These are phyloP conservation scores for Drosophila monieri DNA, from an alignment of 2,888 invertebrate species.

Conservation along the genomic window DNA sequence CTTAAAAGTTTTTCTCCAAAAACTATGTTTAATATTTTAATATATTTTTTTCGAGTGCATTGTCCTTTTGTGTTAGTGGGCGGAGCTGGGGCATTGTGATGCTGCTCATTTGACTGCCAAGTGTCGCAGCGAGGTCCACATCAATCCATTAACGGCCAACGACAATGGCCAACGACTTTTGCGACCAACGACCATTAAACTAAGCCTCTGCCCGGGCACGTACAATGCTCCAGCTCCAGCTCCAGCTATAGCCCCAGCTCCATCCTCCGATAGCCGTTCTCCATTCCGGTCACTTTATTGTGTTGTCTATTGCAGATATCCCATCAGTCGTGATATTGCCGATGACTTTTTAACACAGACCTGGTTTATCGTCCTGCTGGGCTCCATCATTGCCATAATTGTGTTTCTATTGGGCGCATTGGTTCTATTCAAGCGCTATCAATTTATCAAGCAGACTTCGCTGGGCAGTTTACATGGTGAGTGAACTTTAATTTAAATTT, in stretches of 20 bases:
- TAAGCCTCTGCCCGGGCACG: constrained; percentile 69
- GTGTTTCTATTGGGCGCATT: constrained; percentile 92
- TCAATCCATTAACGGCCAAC: constrained; percentile 80
- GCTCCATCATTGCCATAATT: constrained; percentile 93
- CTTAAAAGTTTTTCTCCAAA: no score
- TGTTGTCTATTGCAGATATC: constrained; percentile 80
- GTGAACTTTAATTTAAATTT: constrained; percentile 61
- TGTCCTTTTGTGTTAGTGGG: constrained; percentile 13
- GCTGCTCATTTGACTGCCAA: constrained; percentile 73
- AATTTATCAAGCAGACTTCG: constrained; percentile 89
- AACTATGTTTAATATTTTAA: no score
- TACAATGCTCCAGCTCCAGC: constrained; percentile 46
- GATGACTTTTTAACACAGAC: constrained; percentile 93
- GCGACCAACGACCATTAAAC: constrained; percentile 70
- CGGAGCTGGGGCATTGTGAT: constrained; percentile 47
- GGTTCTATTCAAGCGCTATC: constrained; percentile 89
- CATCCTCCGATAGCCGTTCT: constrained; percentile 49
- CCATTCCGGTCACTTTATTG: constrained; percentile 46
- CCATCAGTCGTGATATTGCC: constrained; percentile 85
- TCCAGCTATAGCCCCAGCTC: neutral
- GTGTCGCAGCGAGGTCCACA: constrained; percentile 57
- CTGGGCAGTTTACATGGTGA: constrained; percentile 86
- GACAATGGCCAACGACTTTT: constrained; percentile 69
- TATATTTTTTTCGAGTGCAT: constrained; percentile 7
- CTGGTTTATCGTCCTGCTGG: constrained; percentile 95